Conservation (phyloP, 2,797 vertebrate genomes). For the Pantherophis alleghaniensis region DNA sequence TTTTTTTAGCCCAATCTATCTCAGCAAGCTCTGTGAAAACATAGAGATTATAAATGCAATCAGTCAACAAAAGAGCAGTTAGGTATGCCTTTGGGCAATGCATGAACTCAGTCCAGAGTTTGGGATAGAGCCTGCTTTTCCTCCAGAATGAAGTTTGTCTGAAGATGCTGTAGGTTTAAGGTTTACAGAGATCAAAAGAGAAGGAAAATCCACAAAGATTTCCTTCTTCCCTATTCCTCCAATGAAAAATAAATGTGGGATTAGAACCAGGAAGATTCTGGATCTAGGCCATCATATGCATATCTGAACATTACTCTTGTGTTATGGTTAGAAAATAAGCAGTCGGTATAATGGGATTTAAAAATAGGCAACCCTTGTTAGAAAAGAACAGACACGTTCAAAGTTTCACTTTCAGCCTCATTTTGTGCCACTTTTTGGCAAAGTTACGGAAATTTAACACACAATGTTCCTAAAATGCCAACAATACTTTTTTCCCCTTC, state of each 20-base stretch:
- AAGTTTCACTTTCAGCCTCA: conserved; percentile 31
- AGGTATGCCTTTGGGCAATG: background rate
- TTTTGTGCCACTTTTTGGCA: conserved; percentile 59
- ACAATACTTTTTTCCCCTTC: conserved; percentile 40
- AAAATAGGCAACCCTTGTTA: conserved; percentile 43
- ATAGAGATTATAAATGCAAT: background rate
- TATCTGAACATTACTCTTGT: conserved; percentile 19
- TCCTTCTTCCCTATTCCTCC: background rate
- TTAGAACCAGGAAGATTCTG: background rate
- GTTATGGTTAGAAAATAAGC: background rate
- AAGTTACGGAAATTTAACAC: conserved; percentile 16
- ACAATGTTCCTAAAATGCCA: conserved; percentile 15
- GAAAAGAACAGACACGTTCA: conserved; percentile 41
- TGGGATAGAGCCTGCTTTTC: background rate
- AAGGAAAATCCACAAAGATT: background rate
- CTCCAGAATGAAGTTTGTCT: background rate
- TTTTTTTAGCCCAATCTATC: background rate
- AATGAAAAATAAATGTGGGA: background rate
- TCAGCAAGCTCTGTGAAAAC: background rate
- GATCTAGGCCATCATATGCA: background rate
- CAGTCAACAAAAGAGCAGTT: background rate
- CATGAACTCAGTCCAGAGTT: background rate
- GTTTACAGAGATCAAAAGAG: background rate
- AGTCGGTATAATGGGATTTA: conserved; percentile 30
- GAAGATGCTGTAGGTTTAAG: background rate